Evolutionary conservation across 2,797 vertebrate species (phyloP).

Genomic region (Micrastur ruficollis): DNA sequence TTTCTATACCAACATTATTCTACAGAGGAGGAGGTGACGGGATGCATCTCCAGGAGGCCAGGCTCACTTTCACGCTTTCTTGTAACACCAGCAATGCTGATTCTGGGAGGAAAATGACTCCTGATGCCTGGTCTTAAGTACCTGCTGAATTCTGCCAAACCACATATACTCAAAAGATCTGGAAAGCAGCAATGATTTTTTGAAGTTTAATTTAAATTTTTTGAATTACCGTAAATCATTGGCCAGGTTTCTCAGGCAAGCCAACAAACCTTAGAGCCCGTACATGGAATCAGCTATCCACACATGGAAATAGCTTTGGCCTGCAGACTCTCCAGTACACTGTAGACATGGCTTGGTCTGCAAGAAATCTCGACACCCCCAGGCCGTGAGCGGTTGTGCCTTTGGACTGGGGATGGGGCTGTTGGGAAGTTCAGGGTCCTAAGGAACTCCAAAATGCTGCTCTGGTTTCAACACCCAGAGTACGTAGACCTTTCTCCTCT

Average conservation of each 20-base stretch:
- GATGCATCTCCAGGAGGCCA: background rate
- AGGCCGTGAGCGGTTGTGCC: background rate
- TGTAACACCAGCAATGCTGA: background rate
- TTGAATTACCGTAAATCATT: background rate
- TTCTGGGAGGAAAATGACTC: background rate
- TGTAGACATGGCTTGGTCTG: background rate
- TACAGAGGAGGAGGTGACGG: background rate
- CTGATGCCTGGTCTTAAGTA: background rate
- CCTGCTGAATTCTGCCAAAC: background rate
- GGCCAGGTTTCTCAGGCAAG: background rate
- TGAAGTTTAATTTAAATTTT: background rate
- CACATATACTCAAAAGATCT: background rate
- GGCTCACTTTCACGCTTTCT: background rate
- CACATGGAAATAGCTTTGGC: background rate
- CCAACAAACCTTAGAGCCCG: background rate
- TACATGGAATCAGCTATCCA: background rate
- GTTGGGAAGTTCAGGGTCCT: background rate
- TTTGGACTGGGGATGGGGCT: rapidly evolving
- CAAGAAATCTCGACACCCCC: background rate
- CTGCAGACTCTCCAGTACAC: background rate
- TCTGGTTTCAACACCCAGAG: background rate
- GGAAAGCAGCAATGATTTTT: background rate
- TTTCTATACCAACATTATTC: background rate
- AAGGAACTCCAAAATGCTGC: background rate
- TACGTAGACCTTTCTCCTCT: background rate